Base-by-base conservation (phyloP, 2,797 vertebrate genomes). In the Eleutherodactylus coqui region DNA sequence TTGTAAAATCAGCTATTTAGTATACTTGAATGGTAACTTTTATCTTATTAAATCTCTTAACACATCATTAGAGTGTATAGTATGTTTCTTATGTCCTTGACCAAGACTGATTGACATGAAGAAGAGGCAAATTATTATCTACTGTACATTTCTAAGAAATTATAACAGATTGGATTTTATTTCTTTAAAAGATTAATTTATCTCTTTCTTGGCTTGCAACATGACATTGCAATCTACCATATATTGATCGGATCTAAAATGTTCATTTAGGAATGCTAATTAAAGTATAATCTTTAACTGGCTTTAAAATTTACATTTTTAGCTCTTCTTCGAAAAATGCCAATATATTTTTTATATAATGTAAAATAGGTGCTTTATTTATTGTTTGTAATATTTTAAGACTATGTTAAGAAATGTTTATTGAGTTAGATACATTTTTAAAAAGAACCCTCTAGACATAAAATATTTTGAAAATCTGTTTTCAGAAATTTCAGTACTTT, bases 221-320 rank as follows among this genome's bases (percentile, higher is more conserved):
- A 45, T 83, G 70, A 75, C 82, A 45, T 36, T 9, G 51, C 70
- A 60, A 75, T 43, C 69, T 83, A 75, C 82, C 19, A 70, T 45
- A 60, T 83, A 83, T 73, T 83, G 70, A 83, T 83, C 24, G 16
- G 45, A 36, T 73, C 43, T 45, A 43, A 83, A 60, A 75, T 41
- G 55, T 62, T 83, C 82, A 83, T 83, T 75, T 83, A 29, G 11
- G 38, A 60, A 83, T 83, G 38, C 51, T 83, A 83, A 60, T 83
- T 75, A 75, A 83, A 60, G 53, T 83, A 70, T 83, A 27, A 60
- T 83, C 70, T 45, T 32, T 83, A 10, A 60, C 69, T 58, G 51
- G 24, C 51, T 58, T 72, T 43, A 41, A 62, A 19, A 62, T 75
- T 32, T 24, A 75, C 21, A 83, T 75, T 62, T n/a, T 41, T 62